phyloP scores from a whole-genome alignment of 2,113 vertebrate species.

The Bos taurus region ARS-UCD2.0 NC_037328.1:78313001-78313500 shows the following conservation, averaged over 20 bases:
- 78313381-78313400: not conserved
- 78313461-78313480: not conserved
- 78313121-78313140: not conserved
- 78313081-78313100: not conserved
- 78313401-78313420: not conserved
- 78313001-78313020: not conserved
- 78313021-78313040: slow-evolving; percentile 14
- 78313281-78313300: not conserved
- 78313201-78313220: not conserved
- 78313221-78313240: not conserved
- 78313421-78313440: not conserved
- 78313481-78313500: not conserved
- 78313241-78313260: not conserved
- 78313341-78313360: not conserved
- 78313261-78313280: not conserved
- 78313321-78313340: not conserved
- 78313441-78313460: not conserved
- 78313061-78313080: not conserved
- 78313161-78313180: not conserved
- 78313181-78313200: not conserved
- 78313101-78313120: not conserved
- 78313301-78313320: not conserved
- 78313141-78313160: not conserved
- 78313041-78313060: not conserved
- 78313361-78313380: not conserved